Evolutionary conservation across 2,888 invertebrate genomes (phyloP), one percentile per base, ranked within the genome.

Genomic region (Schrankia costaestrigalis): DNA sequence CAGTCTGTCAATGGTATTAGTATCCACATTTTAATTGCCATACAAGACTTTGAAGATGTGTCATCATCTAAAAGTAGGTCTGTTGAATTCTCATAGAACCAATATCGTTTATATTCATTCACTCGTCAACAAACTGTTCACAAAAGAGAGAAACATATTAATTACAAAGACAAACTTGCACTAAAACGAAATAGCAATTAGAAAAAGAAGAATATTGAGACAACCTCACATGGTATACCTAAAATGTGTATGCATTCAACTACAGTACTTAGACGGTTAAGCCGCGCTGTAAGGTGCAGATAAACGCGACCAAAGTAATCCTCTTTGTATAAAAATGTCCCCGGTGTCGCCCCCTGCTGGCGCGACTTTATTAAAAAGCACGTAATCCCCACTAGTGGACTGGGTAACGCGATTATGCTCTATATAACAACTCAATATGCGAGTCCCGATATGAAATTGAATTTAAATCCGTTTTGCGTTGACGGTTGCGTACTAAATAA

Each of bases 311-410:
- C 79, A 63, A 74, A 79, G 78, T 87, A 87, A 86, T 87, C 86
- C 86, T 71, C 85, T 85, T 86, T 86, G 84, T 87, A 76, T 75
- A 85, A 86, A 86, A 86, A 84, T 84, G 85, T 85, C 85, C 83
- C 82, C 78, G 66, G 61, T 69, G 73, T 71, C 78, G 66, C 82
- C 77, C 81, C 82, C 78, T 65, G 69, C 63, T 58, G 70, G 65
- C 66, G 63, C 65, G 64, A 83, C 80, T 83, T 87, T 85, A 87
- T 86, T 87, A 87, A 86, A 87, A 87, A 86, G 82, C 79, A 71
- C 72, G 77, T 87, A 87, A 86, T 85, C 85, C 80, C 63, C 74
- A 78, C 78, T 86, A 82, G 79, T 84, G 82, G 85, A 85, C 78
- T 80, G 82, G 71, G 78, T 86, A 84, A 87, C 83, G 78, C 82